Evolutionary conservation across 37 sponge, comb jelly and placozoan genomes (phyloP), one percentile per base, ranked within the genome.

Genomic region (Oopsacas minuta): DNA sequence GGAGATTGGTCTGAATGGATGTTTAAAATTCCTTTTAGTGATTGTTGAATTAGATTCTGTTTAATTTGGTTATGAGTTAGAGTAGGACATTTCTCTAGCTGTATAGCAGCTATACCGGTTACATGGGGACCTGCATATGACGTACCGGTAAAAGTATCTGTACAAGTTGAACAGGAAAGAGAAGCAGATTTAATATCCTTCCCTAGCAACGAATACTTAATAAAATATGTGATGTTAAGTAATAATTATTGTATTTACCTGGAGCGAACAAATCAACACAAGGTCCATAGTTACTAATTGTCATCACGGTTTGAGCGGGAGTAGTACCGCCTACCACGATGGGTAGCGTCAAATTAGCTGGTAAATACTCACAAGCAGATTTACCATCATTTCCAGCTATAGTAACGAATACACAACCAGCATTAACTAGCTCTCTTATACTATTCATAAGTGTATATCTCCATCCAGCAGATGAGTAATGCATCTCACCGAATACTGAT

Each of bases 351-450:
- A 61, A 34, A n/a, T 61, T 61, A 25, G 75, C 75, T 3, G 75
- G 75, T 61, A 61, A 34, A 61, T 61, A 61, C 75, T 34, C 30
- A 34, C 75, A 61, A 61, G 75, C 75, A 61, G 75, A 61, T 25
- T 61, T n/a, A n/a, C 17, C 75, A 61, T 61, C 30, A 61, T 61
- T 61, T 34, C 75, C 75, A n/a, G 75, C 75, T 61, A 61, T 61
- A 10, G 75, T 61, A n/a, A 61, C 75, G 75, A 61, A 61, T 61
- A 61, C 22, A n/a, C 75, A 61, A 34, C 75, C 75, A 61, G 75
- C 7, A 25, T 25, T 20, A n/a, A 10, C 30, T 12, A 61, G 75
- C 30, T 61, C 28, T 12, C 75, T 61, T 3, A 61, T 10, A 61
- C 17, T 61, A 34, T 61, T 61, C 3, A 12, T 12, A 7, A 61